phyloP scores from a whole-genome alignment of 2,888 invertebrate genomes.

The Cistogaster globosa region DNA sequence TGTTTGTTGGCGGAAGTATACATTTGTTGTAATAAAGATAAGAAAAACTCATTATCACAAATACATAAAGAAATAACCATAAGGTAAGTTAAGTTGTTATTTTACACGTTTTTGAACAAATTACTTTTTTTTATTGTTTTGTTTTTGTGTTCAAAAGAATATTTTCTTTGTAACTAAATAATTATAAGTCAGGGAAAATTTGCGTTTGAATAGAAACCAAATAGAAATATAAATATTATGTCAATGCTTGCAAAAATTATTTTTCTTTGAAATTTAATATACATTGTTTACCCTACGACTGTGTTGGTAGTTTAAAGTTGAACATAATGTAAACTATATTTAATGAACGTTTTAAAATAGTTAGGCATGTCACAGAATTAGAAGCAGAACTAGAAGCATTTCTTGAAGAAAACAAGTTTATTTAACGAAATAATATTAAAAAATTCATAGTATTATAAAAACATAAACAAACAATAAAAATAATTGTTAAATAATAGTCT shows the following conservation, averaged over 20 bases:
- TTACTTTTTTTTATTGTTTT: constrained; percentile 10
- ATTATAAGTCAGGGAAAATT: constrained; percentile 29
- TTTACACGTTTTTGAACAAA: constrained; percentile 8
- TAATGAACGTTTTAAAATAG: too few species aligned
- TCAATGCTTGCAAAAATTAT: constrained; percentile 14
- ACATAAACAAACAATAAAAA: too few species aligned
- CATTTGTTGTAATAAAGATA: constrained; percentile 54
- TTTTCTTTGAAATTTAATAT: constrained; percentile 41
- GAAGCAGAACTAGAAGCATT: too few species aligned
- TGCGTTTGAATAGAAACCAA: constrained; percentile 46
- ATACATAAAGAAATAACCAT: constrained; percentile 33
- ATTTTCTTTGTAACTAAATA: constrained; percentile 42
- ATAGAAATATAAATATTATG: constrained; percentile 40
- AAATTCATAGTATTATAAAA: too few species aligned
- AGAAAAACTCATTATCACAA: constrained; percentile 53
- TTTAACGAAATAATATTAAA: too few species aligned
- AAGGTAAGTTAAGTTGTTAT: constrained; percentile 56
- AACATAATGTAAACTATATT: not conserved
- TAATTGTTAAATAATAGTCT: too few species aligned
- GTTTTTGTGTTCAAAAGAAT: constrained; percentile 4
- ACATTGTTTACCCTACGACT: constrained; percentile 32
- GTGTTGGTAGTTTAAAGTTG: not conserved
- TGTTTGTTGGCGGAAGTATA: constrained; percentile 58
- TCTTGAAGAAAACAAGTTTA: too few species aligned
- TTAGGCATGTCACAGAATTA: too few species aligned